Evolutionary conservation across 2,797 vertebrate genomes (phyloP), one percentile per base, ranked within the genome.

Genomic region (Acestrorhynchus altus): DNA sequence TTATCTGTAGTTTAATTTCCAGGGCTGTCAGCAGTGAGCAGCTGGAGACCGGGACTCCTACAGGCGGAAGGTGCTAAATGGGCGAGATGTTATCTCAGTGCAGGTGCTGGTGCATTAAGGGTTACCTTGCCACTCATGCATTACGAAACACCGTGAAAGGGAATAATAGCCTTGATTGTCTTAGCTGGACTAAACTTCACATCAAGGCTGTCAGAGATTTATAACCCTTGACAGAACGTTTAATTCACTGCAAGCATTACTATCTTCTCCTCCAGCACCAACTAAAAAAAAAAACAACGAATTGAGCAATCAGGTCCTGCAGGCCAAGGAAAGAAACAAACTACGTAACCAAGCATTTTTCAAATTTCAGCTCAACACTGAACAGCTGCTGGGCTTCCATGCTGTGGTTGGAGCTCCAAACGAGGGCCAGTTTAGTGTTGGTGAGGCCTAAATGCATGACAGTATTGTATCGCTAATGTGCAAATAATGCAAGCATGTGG

Each of bases 151-250:
- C 51, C 10, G 39, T 74, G 59, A 6, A 52, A 82, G 39, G 60
- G 68, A 81, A 81, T 71, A 82, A 82, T 54, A 67, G 72, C 61
- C 63, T 64, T 42, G 56, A 80, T 81, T 78, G 77, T 81, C 44
- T 69, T 39, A 18, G 51, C 68, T 66, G 13, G 60, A 54, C 78
- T 54, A 68, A 79, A 82, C 68, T 70, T 71, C 71, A 42, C 65
- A 67, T 71, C 52, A 63, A 59, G 40, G 54, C 18, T 11, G 15
- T 8, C 22, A 11, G 28, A 78, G 74, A 78, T 84, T 80, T 78
- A 84, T 65, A 28, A 5, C 64, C 42, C 66, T 35, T 77, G 74
- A 70, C 79, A 81, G 74, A 26, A 67, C 67, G n/a, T 65, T 73
- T 61, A 4, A 56, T 66, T 60, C 31, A 3, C 44, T 15, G 76